phyloP scores from a whole-genome alignment of 2,113 vertebrate species.

The Chloropsis hardwickii region DNA sequence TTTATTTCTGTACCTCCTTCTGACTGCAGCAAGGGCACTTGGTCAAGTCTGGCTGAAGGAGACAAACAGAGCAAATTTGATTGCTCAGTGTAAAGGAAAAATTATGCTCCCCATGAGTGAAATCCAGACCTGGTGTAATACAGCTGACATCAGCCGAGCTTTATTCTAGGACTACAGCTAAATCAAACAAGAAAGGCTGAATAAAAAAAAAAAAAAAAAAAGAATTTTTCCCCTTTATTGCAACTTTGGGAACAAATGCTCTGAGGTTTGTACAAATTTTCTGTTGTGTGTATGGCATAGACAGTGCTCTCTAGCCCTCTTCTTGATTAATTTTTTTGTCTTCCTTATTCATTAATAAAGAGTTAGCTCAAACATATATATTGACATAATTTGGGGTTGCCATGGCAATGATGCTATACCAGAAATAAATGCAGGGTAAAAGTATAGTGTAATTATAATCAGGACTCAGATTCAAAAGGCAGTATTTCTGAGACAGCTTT shows the following conservation, averaged over 20 bases:
- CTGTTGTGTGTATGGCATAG: not conserved
- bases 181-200: not conserved
- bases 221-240: not conserved
- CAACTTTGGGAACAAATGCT: not conserved
- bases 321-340: not conserved
- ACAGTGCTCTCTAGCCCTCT: not conserved
- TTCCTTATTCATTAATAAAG: not conserved
- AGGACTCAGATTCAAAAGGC: not conserved
- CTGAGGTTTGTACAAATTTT: not conserved
- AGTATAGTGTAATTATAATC: not conserved
- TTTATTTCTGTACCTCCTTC: not conserved
- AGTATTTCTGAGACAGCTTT: slow-evolving; percentile 17
- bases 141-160: not conserved
- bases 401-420: slow-evolving; percentile 38
- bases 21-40: not conserved
- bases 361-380: slow-evolving; percentile 45
- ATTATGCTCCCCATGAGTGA: not conserved
- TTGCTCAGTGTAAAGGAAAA: not conserved
- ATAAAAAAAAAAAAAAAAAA: not conserved
- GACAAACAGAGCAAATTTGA: not conserved
- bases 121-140: not conserved
- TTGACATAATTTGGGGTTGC: slow-evolving; percentile 45
- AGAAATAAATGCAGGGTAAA: slow-evolving; percentile 50
- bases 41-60: not conserved
- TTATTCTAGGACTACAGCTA: not conserved